Percentiles rank a stretch among this genome's conserved stretches.
phyloP scores from a whole-genome alignment of 35 echinoderm and acorn worm species.

The Chiridota heheva region DNA sequence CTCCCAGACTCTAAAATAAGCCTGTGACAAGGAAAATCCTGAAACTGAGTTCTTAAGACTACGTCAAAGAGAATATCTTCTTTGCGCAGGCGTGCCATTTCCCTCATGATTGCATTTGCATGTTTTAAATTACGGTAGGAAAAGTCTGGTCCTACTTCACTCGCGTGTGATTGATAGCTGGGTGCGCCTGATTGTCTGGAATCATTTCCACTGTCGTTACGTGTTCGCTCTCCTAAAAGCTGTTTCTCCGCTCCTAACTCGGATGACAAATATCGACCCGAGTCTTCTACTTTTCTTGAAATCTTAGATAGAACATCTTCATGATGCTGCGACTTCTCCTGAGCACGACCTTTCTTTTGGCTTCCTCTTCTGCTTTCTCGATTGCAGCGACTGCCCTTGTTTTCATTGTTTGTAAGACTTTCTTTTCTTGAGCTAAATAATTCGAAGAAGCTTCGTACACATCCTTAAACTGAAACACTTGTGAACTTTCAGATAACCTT shows the following conservation, averaged over 20 bases:
- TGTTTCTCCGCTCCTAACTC: slow-evolving; percentile 20
- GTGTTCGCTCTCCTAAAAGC: not conserved
- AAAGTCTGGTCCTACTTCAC: slow-evolving; percentile 33
- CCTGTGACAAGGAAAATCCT: slow-evolving; percentile 80
- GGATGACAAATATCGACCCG: slow-evolving; percentile 30
- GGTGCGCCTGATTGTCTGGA: slow-evolving; percentile 10
- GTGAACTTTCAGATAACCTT: slow-evolving; percentile 58
- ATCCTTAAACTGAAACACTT: slow-evolving; percentile 31
- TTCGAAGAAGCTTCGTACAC: slow-evolving; percentile 24
- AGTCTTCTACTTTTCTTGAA: slow-evolving; percentile 15
- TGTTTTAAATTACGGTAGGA: slow-evolving; percentile 29
- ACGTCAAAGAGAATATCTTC: slow-evolving; percentile 75
- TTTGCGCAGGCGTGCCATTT: slow-evolving; percentile 57
- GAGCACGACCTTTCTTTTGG: not conserved
- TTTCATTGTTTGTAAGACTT: slow-evolving; percentile 1
- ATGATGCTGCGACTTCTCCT: not conserved
- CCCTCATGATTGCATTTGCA: slow-evolving; percentile 50
- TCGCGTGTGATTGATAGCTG: slow-evolving; percentile 2
- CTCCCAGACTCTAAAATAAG: slow-evolving; percentile 68
- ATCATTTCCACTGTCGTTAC: slow-evolving; percentile 32
- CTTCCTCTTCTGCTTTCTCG: not conserved
- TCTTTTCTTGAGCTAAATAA: slow-evolving; percentile 15
- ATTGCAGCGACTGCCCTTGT: slow-evolving; percentile 1
- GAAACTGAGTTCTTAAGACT: slow-evolving; percentile 65
- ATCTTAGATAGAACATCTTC: too few relatives aligned